Base-by-base conservation (phyloP, 2,888 invertebrate genomes). In the Fragum fragum region DNA sequence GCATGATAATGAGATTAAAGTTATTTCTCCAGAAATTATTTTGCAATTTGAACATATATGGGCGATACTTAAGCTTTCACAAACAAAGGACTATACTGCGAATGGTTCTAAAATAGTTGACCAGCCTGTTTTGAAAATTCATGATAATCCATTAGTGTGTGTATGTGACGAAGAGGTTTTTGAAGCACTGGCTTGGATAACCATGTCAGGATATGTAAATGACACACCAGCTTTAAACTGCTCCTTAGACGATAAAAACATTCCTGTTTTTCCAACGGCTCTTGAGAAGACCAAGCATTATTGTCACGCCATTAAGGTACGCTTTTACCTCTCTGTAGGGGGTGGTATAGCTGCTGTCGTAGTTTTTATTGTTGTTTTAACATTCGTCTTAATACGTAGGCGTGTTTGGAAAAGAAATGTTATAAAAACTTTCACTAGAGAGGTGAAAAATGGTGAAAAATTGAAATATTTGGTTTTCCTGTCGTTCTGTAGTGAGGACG, bases 401-500 rank as follows among this genome's bases (percentile, higher is more conserved):
- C 23, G 28, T 32, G 32, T 14, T 18, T 53, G 16, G 9, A 74
- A 74, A 36, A 53, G 28, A 29, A 28, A 66, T 18, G 21, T 18
- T 28, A 1, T 66, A 11, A 21, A 74, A 53, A 32, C 39, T 1
- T 53, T 74, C 26, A 6, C 53, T 14, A 36, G 32, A 23, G 26
- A 42, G 26, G 52, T 47, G 3, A 74, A 53, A 21, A 36, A 26
- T 36, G 53, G 53, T 16, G 32, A 53, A 1, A 47, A 66, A 16
- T 21, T 52, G 0, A 66, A 47, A n/a, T 47, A 52, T 55, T 39
- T 74, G 32, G 36, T 66, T 16, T 74, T 74, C 66, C 28, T 74
- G n/a, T 74, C 74, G 6, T 74, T 66, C 29, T 74, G 74, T 36
- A 66, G 29, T 23, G 74, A 74, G 32, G 74, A 74, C 32, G 66